Evolutionary conservation across 1,140 invertebrate species (phyloP).

Genomic region (Chrysopa pallens): DNA sequence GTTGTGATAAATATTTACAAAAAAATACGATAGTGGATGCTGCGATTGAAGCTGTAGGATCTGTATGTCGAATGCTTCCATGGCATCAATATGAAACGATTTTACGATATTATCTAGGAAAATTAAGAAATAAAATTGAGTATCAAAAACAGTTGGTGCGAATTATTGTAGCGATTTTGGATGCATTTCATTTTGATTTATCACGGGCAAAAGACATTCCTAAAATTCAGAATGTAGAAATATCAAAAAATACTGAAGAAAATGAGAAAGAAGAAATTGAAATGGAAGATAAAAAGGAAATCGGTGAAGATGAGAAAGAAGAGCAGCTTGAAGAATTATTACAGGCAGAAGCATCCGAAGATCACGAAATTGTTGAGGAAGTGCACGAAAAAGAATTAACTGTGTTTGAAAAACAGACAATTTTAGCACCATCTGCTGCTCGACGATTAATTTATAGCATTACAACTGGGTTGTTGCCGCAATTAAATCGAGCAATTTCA

Average conservation of each 20-base stretch:
- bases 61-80: constrained; percentile 55
- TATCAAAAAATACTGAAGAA: constrained; percentile 11
- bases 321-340: constrained; percentile 1
- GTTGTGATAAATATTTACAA: constrained; percentile 52
- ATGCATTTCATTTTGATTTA: constrained; percentile 87
- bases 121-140: constrained; percentile 45
- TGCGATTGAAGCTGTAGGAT: constrained; percentile 55
- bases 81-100: constrained; percentile 77
- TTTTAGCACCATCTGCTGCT: constrained; percentile 49
- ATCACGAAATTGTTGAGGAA: constrained; percentile 7
- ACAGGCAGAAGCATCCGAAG: constrained; percentile 5
- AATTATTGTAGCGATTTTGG: constrained; percentile 65
- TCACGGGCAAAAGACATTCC: constrained; percentile 28
- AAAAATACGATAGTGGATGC: constrained; percentile 72
- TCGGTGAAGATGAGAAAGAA: constrained; percentile 10
- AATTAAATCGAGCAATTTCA: constrained; percentile 46
- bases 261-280: constrained; percentile 11
- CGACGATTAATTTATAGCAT: constrained; percentile 44
- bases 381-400: constrained; percentile 13
- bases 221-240: constrained; percentile 2
- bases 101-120: constrained; percentile 59
- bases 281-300: constrained; percentile 15
- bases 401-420: constrained; percentile 32
- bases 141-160: constrained; percentile 70
- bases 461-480: constrained; percentile 37